Conservation (phyloP, 1,140 invertebrate genomes). For the Drosophila dunni region DNA sequence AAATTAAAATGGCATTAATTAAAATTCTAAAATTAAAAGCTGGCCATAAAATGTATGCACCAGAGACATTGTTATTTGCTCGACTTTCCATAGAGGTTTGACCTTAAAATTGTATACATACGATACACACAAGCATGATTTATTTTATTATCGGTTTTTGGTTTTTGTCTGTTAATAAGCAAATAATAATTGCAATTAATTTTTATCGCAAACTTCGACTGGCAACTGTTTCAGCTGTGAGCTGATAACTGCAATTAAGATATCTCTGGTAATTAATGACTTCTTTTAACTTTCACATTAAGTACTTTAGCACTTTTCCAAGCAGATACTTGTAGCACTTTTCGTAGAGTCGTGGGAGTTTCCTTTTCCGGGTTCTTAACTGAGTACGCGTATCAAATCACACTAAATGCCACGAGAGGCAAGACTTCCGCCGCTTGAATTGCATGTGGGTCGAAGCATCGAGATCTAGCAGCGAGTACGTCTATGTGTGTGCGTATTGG, state of each 20-base stretch:
- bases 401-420: slow-evolving; percentile 12
- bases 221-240: background rate
- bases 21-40: background rate
- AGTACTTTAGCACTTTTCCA: slow-evolving; percentile 5
- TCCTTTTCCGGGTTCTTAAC: slow-evolving; percentile 10
- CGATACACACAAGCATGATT: background rate
- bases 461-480: slow-evolving; percentile 16
- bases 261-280: background rate
- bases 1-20: background rate
- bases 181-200: slow-evolving; percentile 1
- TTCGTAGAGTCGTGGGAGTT: background rate
- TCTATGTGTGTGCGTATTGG: background rate
- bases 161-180: background rate
- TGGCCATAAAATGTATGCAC: background rate
- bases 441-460: slow-evolving; percentile 25
- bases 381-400: slow-evolving; percentile 22
- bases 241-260: background rate
- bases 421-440: background rate
- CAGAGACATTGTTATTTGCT: background rate
- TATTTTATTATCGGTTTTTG: background rate
- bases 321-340: slow-evolving; percentile 2
- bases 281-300: background rate
- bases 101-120: background rate
- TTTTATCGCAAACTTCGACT: slow-evolving; percentile 7
- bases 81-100: background rate